Base-by-base conservation (phyloP, 2,888 invertebrate genomes). In the Diaprepes abbreviatus region DNA sequence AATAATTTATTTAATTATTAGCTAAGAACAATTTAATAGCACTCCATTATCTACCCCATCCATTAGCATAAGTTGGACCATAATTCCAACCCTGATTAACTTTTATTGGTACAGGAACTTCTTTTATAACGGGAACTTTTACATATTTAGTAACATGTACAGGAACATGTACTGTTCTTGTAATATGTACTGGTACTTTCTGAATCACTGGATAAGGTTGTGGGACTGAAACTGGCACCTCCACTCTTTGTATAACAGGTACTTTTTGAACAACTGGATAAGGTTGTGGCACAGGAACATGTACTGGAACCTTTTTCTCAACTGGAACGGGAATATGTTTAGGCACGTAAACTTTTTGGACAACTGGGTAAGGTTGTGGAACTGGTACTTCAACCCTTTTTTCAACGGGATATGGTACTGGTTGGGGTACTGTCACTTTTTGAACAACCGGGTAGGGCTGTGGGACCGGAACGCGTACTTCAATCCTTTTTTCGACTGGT, bases 401-500 rank as follows among this genome's bases (percentile, higher is more conserved):
- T 38, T 21, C 40, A 21, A 40, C 19, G 6, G 58, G 40, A 21
- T 36, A 16, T 19, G 57, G 57, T 21, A 40, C 57, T 38, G 38
- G 38, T 16, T 57, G 57, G 2, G 36, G 38, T 38, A 57, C 24
- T 21, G 57, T 12, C 12, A 57, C 38, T 57, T 52, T 35, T 2
- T 35, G 35, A 2, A 35, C n/a, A 35, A 35, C 35, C 3, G 35
- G 35, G n/a, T 35, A 35, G n/a, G 35, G 35, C n/a, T 45, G 21
- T 16, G 45, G 45, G 1, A 21, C 19, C 7, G 45, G 45, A 17
- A 45, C 59, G 21, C 28, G 59, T 6, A 60, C 59, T 28, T 60
- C 45, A 9, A 52, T n/a, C 10, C 16, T 16, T 52, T 24, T 10
- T 12, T 21, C 31, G 2, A 28, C 31, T n/a, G 52, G 28, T 52